Base-by-base conservation (phyloP, 2,888 invertebrate species). In the Salticus scenicus region DNA sequence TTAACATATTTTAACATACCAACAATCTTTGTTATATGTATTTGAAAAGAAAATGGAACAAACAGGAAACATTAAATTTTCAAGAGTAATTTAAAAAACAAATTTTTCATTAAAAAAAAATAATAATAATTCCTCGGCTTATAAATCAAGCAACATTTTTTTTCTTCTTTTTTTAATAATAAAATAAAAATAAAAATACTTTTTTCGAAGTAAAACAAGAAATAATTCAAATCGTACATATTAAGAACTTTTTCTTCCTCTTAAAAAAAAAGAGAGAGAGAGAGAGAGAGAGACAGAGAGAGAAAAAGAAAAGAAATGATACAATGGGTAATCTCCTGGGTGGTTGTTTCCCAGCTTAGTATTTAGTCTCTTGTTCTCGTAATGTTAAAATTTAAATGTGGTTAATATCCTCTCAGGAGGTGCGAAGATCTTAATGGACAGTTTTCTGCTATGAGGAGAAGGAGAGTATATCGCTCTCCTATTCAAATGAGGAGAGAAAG, bases 351-450 rank as follows among this genome's bases (percentile, higher is more conserved):
- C 57, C 57, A 7, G 57, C 57, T 1, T 12, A 57, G 57, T 24
- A 57, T 57, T 57, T 57, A 57, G 57, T 57, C 73, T 84, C 72
- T 77, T 84, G 83, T 84, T 84, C 72, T 70, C 66, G 72, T 24
- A 70, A 77, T 77, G 77, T 84, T 77, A 78, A 84, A 84, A 84
- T 84, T 84, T 77, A 84, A 84, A 84, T 84, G 83, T 72, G 77
- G 77, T 84, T 84, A 84, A 84, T 84, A 84, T 84, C 76, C 76
- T 57, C 67, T 69, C 70, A 12, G 70, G 69, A 82, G 82, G 82
- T 83, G 82, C 42, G 82, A 83, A 76, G 33, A 24, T 24, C 57
- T 57, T 57, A 57, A 57, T 57, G 57, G 57, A 57, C 57, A 57
- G 57, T 24, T 57, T 24, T 24, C 24, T 20, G 24, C 24, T 24